Base-by-base conservation (phyloP, 2,888 invertebrate species). In the Rhyacophila evoluta region DNA sequence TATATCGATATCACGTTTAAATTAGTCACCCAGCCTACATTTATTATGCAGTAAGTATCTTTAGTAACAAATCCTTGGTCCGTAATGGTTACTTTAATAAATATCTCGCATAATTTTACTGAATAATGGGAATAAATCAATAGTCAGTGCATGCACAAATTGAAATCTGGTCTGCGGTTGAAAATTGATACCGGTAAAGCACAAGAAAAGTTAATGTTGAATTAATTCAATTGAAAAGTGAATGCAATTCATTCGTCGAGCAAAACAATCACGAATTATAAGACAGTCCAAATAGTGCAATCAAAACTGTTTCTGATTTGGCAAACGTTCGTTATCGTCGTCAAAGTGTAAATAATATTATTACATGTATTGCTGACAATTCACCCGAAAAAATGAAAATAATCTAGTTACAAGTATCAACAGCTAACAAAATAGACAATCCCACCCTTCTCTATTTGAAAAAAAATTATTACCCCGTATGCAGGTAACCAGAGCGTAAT, bases 1-100 rank as follows among this genome's bases (percentile, higher is more conserved):
- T 55, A 55, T 55, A 55, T 55, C 55, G 55, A 25, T 55, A 55
- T 55, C 55, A 55, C 55, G 55, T 55, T 55, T 55, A 55, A 55
- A 55, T 55, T 55, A 55, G 55, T 55, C 55, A 55, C 55, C 10
- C 55, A 55, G 55, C 55, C 55, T 55, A 55, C 55, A 55, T 55
- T 55, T 55, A 10, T 55, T 55, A 8, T 25, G 19, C 1, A 33
- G 2, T 33, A 33, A 33, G 55, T 55, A 25, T 8, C 19, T 55
- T 55, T 25, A 25, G 2, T 19, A 55, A 55, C 55, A 55, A 55
- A 55, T 55, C 55, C 25, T 55, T 55, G 25, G 25, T 55, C 19
- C 6, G 55, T 10, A 55, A 19, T 55, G 19, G 12, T 55, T 15
- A 25, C 15, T 55, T 55, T 55, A 55, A 25, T 55, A 25, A 55